These are phyloP conservation scores for Protobothrops mucrosquamatus DNA, from an alignment of 2,113 vertebrate species.

Conservation along the genomic window DNA sequence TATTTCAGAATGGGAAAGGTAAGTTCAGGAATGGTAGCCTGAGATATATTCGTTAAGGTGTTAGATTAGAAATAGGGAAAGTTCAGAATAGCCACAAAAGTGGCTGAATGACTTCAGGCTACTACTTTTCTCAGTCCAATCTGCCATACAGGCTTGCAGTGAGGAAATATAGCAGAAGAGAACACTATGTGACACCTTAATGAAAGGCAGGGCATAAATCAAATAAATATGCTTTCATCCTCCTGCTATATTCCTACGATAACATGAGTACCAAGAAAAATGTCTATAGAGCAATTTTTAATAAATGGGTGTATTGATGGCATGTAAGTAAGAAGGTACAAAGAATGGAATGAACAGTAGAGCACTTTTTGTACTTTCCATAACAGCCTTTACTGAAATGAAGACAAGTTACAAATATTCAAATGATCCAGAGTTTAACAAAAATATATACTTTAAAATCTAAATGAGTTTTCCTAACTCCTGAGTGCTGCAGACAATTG, in stretches of 20 bases:
- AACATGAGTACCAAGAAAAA: background rate
- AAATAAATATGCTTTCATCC: background rate
- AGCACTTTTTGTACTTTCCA: background rate
- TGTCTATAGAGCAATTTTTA: background rate
- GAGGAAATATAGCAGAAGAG: background rate
- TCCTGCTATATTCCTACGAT: background rate
- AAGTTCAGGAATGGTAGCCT: background rate
- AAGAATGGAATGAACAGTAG: background rate
- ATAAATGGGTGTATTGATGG: background rate
- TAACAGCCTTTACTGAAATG: background rate
- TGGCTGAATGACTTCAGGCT: background rate
- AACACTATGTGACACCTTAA: background rate
- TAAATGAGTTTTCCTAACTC: background rate
- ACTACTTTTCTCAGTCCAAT: background rate
- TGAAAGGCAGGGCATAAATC: background rate
- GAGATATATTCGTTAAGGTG: background rate
- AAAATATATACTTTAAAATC: background rate
- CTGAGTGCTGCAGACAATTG: background rate
- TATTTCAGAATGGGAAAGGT: background rate
- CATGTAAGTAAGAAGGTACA: background rate
- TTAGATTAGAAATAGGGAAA: background rate
- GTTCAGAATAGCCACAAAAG: background rate
- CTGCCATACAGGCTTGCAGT: background rate
- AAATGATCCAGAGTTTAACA: background rate
- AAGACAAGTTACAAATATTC: background rate